Conservation (phyloP, 2,888 invertebrate genomes). For the Macrophya alboannulata region DNA sequence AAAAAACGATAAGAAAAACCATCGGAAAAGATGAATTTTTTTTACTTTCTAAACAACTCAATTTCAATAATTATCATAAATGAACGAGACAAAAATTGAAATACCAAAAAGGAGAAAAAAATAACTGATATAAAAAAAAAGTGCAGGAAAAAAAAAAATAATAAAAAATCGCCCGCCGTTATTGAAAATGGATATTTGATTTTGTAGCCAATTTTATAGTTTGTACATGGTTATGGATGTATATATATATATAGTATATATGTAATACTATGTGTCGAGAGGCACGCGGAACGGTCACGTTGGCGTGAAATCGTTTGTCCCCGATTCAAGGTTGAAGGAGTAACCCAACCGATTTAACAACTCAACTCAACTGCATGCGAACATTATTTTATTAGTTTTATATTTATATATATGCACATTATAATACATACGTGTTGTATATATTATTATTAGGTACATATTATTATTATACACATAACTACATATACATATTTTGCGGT, state of each 20-base stretch:
- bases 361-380: constrained; percentile 4
- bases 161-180: background rate
- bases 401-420: no score
- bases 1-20: no score
- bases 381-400: background rate
- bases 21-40: no score
- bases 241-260: background rate
- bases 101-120: no score
- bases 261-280: background rate
- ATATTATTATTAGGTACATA: no score
- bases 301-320: constrained; percentile 46
- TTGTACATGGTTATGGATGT: no score
- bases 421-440: no score
- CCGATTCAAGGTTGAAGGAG: constrained; percentile 32
- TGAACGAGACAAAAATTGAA: no score
- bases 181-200: background rate
- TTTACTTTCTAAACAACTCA: no score
- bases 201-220: constrained; percentile 5
- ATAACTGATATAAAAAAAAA: background rate
- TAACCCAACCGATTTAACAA: background rate
- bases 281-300: background rate
- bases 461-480: no score
- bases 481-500: no score
- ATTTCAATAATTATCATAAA: background rate
- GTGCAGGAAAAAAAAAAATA: no score